phyloP scores from a whole-genome alignment of 2,113 vertebrate genomes.

The Podilymbus podiceps region DNA sequence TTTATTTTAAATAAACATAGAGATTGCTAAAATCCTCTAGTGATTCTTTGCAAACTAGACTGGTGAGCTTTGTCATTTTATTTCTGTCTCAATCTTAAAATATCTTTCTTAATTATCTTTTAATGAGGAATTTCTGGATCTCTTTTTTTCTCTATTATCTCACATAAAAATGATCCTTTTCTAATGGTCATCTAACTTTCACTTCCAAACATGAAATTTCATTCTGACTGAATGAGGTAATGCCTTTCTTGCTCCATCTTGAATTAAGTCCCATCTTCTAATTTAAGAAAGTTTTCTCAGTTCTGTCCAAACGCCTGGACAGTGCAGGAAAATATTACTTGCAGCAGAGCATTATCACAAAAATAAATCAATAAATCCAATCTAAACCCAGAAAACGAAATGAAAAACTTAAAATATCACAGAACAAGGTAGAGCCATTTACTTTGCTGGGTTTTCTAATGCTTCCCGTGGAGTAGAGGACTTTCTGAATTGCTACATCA shows the following conservation, averaged over 20 bases:
- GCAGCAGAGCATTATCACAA: neutral
- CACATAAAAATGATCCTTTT: neutral
- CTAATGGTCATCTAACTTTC: neutral
- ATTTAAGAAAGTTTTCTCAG: neutral
- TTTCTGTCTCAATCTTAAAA: neutral
- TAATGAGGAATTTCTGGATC: neutral
- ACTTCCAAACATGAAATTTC: neutral
- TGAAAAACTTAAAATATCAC: neutral
- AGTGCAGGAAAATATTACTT: neutral
- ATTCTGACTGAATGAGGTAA: neutral
- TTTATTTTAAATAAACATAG: neutral
- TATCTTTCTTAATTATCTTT: neutral
- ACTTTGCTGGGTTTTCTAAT: neutral
- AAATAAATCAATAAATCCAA: neutral
- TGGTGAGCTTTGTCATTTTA: neutral
- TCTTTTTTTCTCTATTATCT: neutral
- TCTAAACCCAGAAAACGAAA: neutral
- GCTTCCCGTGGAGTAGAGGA: neutral
- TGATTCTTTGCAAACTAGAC: neutral
- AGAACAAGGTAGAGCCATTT: neutral
- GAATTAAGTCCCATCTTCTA: neutral
- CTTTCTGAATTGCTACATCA: neutral
- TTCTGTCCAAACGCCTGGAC: neutral
- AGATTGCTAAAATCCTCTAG: neutral
- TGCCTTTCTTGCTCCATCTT: neutral